phyloP scores from a whole-genome alignment of 2,113 vertebrate genomes.

The Lutjanus erythropterus region DNA sequence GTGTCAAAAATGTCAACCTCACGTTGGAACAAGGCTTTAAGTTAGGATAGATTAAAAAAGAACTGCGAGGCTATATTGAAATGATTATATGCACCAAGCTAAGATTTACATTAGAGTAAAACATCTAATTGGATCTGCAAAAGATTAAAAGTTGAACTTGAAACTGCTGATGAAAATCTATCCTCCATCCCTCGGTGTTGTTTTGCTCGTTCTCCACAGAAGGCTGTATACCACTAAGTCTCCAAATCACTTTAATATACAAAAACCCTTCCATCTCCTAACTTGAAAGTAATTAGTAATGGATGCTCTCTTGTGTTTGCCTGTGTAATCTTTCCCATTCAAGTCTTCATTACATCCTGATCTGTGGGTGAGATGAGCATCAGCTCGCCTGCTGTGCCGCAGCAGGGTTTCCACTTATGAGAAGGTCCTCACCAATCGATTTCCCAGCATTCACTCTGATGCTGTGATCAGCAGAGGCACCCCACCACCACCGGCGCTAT shows the following conservation, averaged over 20 bases:
- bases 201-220: not conserved
- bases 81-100: not conserved
- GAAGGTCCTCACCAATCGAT: conserved; percentile 46
- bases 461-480: conserved; percentile 20
- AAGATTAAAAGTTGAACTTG: not conserved
- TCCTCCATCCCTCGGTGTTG: not conserved
- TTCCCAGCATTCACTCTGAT: conserved; percentile 36
- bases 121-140: not conserved
- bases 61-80: no score
- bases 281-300: conserved; percentile 39
- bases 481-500: not conserved
- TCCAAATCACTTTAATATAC: not conserved
- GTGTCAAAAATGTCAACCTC: no score
- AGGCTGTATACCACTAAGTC: not conserved
- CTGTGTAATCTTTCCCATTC: conserved; percentile 11
- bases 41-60: no score
- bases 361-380: conserved; percentile 39
- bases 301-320: conserved; percentile 26
- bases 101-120: not conserved
- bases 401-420: conserved; percentile 51
- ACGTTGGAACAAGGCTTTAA: no score
- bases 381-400: conserved; percentile 55
- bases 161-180: not conserved
- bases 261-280: conserved; percentile 8
- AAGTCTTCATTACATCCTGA: conserved; percentile 33